phyloP scores from a whole-genome alignment of 2,113 vertebrate genomes.

The Zapus hudsonius region DNA sequence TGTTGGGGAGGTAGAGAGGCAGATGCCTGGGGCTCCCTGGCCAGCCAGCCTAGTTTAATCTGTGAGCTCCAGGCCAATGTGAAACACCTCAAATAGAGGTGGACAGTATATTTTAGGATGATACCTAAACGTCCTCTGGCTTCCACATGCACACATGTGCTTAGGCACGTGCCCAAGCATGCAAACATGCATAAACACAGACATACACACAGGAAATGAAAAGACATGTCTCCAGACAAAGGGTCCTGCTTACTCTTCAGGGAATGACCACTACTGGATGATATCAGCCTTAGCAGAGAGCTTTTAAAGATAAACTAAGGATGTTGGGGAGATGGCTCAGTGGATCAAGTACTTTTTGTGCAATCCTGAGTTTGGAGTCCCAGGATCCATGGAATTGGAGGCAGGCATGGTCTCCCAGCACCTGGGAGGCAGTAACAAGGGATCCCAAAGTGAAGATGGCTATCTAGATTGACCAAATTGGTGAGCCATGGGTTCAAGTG shows the following conservation, averaged over 20 bases:
- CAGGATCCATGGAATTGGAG: no score
- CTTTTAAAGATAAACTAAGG: conserved; percentile 20
- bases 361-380: no score
- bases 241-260: not conserved
- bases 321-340: no score
- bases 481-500: no score
- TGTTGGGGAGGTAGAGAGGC: not conserved
- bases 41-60: not conserved
- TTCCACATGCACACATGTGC: not conserved
- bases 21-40: not conserved
- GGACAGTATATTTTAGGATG: not conserved
- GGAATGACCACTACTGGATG: not conserved
- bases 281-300: not conserved
- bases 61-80: not conserved
- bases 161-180: not conserved
- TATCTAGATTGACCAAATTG: no score
- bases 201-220: not conserved
- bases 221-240: not conserved
- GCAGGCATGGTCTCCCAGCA: no score
- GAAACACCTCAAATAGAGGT: not conserved
- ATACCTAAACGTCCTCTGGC: not conserved
- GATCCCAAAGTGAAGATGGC: no score
- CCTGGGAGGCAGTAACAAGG: no score
- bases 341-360: no score
- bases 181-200: no score